These are phyloP conservation scores for Australoheros facetus DNA, from an alignment of 2,797 vertebrate species.

Conservation along the genomic window DNA sequence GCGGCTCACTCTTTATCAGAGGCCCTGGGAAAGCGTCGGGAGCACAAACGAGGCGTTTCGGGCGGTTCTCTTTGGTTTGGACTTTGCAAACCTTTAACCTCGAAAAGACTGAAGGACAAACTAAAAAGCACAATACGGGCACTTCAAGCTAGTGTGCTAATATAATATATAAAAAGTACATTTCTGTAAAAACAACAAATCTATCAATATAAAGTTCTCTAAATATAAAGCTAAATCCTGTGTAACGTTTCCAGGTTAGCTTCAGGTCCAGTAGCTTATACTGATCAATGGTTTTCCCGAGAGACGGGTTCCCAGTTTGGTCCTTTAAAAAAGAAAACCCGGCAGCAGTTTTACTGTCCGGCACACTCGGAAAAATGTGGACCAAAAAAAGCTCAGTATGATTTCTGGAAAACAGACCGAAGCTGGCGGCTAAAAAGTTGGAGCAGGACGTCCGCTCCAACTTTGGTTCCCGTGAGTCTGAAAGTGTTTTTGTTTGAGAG, in stretches of 20 bases:
- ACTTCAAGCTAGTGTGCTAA: not conserved
- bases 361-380: not conserved
- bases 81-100: not conserved
- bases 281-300: not conserved
- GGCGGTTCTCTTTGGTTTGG: not conserved
- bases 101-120: not conserved
- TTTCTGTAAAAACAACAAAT: not conserved
- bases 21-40: no score
- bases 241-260: not conserved
- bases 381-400: not conserved
- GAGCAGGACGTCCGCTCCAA: not conserved
- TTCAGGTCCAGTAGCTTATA: conserved; percentile 11
- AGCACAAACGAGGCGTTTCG: not conserved
- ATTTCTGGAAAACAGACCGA: not conserved
- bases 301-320: not conserved
- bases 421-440: not conserved
- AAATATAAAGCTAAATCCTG: conserved; percentile 14
- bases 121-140: not conserved
- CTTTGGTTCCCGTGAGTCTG: conserved; percentile 44
- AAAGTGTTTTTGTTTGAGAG: conserved; percentile 1
- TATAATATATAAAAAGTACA: not conserved
- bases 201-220: not conserved
- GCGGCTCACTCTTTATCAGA: not conserved
- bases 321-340: not conserved
- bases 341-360: not conserved